Evolutionary conservation across 2,113 vertebrate species (phyloP), one percentile per base, ranked within the genome.

Genomic region (Phyllostomus discolor): DNA sequence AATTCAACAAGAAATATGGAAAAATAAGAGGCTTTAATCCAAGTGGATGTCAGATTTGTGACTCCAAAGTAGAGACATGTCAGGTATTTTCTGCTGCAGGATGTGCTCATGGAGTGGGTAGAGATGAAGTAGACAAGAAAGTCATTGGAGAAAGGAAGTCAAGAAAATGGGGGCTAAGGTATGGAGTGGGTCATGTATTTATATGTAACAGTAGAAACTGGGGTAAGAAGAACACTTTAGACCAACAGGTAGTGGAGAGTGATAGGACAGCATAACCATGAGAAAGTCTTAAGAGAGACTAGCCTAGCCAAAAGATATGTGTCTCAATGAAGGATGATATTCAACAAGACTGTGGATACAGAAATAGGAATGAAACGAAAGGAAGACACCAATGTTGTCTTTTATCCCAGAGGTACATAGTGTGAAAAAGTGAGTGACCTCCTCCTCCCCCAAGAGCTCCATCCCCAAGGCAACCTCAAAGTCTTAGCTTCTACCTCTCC

Each of bases 361-460:
- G 46, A 91, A 94, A 69, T 8, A 24, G 26, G 33, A 75, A 2
- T 10, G 28, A 62, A 41, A 38, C 48, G 24, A 26, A 24, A 88
- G 12, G 7, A 75, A 33, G 12, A 67, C 41, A 31, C 75, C 43
- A 80, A 33, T 3, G 3, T 3, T 52, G 9, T 31, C 54, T 35
- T 75, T 6, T 52, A 17, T 9, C 28, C 33, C 12, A 59, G 43
- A 62, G 10, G 15, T 24, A 59, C 31, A 67, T 1, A 9, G 3
- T 46, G 12, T 9, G 19, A 73, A 64, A 90, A 84, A 90, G 3
- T 19, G 10, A 85, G 33, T 2, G 59, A 16, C 26, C 3, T 70
- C 38, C 0, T 20, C 59, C 15, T 8, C 1, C 17, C 12, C 28
- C 0, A 12, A 59, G 2, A 82, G 19, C 15, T 3, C 0, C 35